These are phyloP conservation scores for Ophioderma brevispina DNA, from an alignment of 35 echinoderm and acorn worm species.

Conservation along the genomic window DNA sequence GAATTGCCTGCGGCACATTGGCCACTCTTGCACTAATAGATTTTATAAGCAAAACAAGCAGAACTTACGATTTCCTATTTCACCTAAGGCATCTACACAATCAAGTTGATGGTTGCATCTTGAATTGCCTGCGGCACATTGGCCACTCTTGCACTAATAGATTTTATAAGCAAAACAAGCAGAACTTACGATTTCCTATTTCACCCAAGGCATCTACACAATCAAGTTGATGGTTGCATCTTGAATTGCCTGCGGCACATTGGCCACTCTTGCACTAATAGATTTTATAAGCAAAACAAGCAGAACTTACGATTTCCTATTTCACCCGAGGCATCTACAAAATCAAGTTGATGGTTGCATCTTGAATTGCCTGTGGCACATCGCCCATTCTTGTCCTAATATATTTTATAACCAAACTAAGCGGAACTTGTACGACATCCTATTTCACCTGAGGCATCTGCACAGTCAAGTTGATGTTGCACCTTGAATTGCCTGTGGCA, in stretches of 20 bases:
- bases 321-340: slow-evolving; percentile 77
- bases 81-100: slow-evolving; percentile 53
- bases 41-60: not conserved
- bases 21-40: slow-evolving; percentile 69
- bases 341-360: slow-evolving; percentile 82
- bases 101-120: slow-evolving; percentile 54
- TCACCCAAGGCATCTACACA: slow-evolving; percentile 55
- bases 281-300: too few relatives aligned
- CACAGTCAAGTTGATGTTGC: slow-evolving; percentile 81
- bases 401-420: too few relatives aligned
- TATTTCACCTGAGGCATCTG: slow-evolving; percentile 72
- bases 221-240: slow-evolving; percentile 57
- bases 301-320: slow-evolving; percentile 61
- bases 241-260: too few relatives aligned
- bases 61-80: slow-evolving; percentile 45
- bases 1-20: slow-evolving; percentile 50
- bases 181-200: not conserved
- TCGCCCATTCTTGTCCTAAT: too few relatives aligned
- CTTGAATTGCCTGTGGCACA: too few relatives aligned
- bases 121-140: slow-evolving; percentile 19
- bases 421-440: slow-evolving; percentile 74
- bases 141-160: slow-evolving; percentile 36
- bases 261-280: too few relatives aligned
- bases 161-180: not conserved
- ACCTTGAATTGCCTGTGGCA: slow-evolving; percentile 34